A percentile compares a stretch with the other conserved stretches of the same genome.
These are phyloP conservation scores for Labrus mixtus DNA, from an alignment of 2,113 vertebrate species.

Conservation along the genomic window DNA sequence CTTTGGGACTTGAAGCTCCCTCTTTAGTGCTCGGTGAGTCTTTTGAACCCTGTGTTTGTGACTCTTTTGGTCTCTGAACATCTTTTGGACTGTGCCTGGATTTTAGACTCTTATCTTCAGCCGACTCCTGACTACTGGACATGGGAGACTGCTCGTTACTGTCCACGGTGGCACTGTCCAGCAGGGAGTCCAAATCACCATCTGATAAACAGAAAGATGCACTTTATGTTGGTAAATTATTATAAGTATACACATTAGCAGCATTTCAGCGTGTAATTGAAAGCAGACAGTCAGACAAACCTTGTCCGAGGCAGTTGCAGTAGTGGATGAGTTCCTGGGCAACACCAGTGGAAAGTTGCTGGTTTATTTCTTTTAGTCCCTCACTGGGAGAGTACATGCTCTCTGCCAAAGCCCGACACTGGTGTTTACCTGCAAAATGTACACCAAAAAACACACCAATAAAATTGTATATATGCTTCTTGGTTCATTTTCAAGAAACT, in stretches of 20 bases:
- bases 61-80: constrained; percentile 50
- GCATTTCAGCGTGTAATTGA: not conserved
- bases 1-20: constrained; percentile 57
- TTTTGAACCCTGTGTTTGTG: constrained; percentile 41
- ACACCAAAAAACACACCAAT: constrained; percentile 11
- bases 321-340: constrained; percentile 89
- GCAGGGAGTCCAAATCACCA: constrained; percentile 90
- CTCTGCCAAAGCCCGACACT: constrained; percentile 93
- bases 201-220: constrained; percentile 79
- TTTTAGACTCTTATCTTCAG: constrained; percentile 68
- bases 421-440: constrained; percentile 89
- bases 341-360: constrained; percentile 90
- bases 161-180: constrained; percentile 89
- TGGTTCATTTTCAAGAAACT: not conserved
- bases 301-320: constrained; percentile 92
- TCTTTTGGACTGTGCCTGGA: constrained; percentile 57
- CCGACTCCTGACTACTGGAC: constrained; percentile 74
- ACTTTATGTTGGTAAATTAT: not conserved
- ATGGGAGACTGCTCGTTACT: constrained; percentile 81
- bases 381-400: constrained; percentile 90
- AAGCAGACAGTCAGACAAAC: constrained; percentile 70
- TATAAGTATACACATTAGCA: constrained; percentile 14
- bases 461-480: not conserved
- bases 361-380: constrained; percentile 90
- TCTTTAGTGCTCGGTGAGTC: constrained; percentile 46